Evolutionary conservation across 2,888 invertebrate genomes (phyloP), one percentile per base, ranked within the genome.

Genomic region (Cheilosia vernalis): DNA sequence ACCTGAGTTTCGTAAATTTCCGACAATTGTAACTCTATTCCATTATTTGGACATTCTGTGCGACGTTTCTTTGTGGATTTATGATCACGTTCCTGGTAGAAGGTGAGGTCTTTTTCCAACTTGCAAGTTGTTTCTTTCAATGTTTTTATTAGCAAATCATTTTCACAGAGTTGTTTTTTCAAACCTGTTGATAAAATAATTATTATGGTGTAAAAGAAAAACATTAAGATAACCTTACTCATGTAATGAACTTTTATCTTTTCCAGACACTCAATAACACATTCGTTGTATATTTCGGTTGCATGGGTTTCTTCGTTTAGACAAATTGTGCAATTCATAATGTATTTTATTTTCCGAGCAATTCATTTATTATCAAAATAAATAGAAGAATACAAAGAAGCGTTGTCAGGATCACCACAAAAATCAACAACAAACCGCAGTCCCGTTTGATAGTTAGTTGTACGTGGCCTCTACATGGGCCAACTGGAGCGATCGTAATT

Each of bases 221-320:
- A 4, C 9, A 19, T 2, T 0, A n/a, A 4, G 27, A 51, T 21
- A 40, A 24, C 17, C 89, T 88, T 88, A 92, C 92, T 87, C 10
- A 88, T 44, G 80, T 90, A 90, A 72, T 91, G 91, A 1, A 87
- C 51, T 78, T 88, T 90, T 19, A 92, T 87, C 0, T 76, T 87
- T 15, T 88, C 88, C 6, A 88, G 47, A 24, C 66, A 79, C 37
- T 85, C 81, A 4, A 88, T 53, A 10, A 88, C 72, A 24, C 88
- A 88, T 27, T 88, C 87, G 51, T 76, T 78, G 55, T 60, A 44
- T 19, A 74, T 63, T 21, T 15, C 53, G 47, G 27, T 33, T 1
- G 37, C 33, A 21, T 58, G 51, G 7, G 30, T 13, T 2, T 2
- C 30, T 55, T 67, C 42, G 30, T 30, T 44, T 1, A 44, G 1